Base-by-base conservation (phyloP, 2,113 vertebrate genomes). In the Erinaceus europaeus region DNA sequence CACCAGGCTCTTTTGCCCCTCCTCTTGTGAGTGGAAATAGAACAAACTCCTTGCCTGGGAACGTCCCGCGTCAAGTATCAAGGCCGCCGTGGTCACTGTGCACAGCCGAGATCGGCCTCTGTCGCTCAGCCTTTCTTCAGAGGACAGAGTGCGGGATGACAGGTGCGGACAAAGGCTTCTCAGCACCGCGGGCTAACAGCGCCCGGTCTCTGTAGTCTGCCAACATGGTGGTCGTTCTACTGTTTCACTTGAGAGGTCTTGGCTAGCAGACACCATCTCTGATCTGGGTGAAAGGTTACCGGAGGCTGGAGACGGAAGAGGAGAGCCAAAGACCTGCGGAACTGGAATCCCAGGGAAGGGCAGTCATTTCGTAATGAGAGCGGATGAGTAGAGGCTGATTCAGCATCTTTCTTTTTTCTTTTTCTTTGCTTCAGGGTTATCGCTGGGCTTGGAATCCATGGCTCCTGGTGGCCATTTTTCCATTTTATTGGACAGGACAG, bases 21-120 rank as follows among this genome's bases (percentile, higher is more conserved):
- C n/a, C n/a, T 88, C 11, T 94, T 95, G 64, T 85, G 84, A 77
- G 9, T 88, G 48, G 36, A 61, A 91, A 52, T 75, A 88, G 13
- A 85, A n/a, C n/a, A n/a, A n/a, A 36, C 86, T 94, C 55, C 42
- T 93, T 67, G 50, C 15, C 81, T 89, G 40, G 79, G 73, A 25
- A 84, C 80, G 82, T 95, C 78, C 79, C 77, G 88, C 93, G 57
- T 93, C 85, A 93, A 73, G 93, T 71, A 13, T 67, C 89, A 94
- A 69, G 92, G 48, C 69, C 89, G 48, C 88, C 75, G 69, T 95
- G 59, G 75, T 91, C 73, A 90, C 62, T 85, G 65, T 89, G 79
- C 75, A 29, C 57, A 89, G 40, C 8, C 79, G 53, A 94, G 69
- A 81, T 68, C 81, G 69, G 4, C 18, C 57, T 11, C 61, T 93